Conservation (phyloP, 2,113 vertebrate genomes). For the Antechinus stuartii region DNA sequence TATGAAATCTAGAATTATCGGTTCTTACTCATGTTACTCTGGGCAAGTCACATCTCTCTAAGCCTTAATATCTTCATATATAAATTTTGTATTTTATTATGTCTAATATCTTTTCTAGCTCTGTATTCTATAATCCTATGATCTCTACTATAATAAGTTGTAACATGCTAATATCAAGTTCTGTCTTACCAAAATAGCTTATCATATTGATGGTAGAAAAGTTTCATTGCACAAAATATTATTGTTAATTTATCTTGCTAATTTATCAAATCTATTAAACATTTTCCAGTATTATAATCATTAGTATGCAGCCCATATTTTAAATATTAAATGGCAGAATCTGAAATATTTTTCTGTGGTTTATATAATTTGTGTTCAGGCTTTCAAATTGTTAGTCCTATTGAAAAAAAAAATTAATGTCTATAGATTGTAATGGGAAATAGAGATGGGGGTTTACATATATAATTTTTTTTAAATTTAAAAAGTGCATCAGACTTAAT, state of each 20-base stretch:
- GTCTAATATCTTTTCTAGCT: background rate
- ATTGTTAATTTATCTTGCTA: background rate
- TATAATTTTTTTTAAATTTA: background rate
- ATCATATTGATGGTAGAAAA: background rate
- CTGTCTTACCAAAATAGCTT: background rate
- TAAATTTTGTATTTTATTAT: background rate
- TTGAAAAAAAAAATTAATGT: background rate
- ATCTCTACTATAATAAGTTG: background rate
- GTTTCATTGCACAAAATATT: too few species aligned
- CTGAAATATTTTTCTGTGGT: background rate
- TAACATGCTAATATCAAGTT: background rate
- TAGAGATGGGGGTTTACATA: background rate
- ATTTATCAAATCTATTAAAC: background rate
- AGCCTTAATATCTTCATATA: background rate
- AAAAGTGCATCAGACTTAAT: background rate
- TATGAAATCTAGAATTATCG: background rate
- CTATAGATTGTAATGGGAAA: background rate
- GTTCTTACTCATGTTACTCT: too few species aligned
- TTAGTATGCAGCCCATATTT: background rate
- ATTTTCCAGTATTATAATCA: background rate
- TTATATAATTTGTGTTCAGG: background rate
- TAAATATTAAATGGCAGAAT: background rate
- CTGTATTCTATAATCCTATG: background rate
- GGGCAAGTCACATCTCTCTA: background rate
- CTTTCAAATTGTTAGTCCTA: background rate